phyloP scores from a whole-genome alignment of 2,113 vertebrate genomes.

The Hylia prasina region DNA sequence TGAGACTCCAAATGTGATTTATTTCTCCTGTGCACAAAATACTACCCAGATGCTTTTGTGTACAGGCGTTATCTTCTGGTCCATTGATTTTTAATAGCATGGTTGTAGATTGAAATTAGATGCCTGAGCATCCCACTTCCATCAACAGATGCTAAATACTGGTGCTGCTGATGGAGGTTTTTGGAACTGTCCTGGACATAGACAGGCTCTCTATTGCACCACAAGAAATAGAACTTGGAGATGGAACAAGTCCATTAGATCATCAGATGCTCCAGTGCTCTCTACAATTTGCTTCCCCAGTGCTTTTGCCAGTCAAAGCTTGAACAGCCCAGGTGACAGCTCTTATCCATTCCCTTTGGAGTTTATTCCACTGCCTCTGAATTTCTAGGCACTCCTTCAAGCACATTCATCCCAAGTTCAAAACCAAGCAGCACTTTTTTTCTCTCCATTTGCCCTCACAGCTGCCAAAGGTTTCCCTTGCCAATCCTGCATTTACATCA shows the following conservation, averaged over 20 bases:
- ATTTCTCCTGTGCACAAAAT: not conserved
- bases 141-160: not conserved
- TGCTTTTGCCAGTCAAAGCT: not conserved
- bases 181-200: not conserved
- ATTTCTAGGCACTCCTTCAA: not conserved
- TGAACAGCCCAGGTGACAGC: not conserved
- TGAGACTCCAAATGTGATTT: not conserved
- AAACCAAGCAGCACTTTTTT: not conserved
- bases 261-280: not conserved
- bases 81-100: slow-evolving; percentile 19
- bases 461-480: not conserved
- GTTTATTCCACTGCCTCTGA: not conserved
- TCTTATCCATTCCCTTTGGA: not conserved
- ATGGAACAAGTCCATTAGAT: not conserved
- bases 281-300: not conserved
- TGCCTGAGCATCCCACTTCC: not conserved
- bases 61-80: slow-evolving; percentile 1
- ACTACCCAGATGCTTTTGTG: not conserved
- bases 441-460: not conserved
- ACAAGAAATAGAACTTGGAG: not conserved
- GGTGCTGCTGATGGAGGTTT: not conserved
- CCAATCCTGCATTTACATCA: not conserved
- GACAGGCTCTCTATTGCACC: not conserved
- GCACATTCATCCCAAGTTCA: not conserved
- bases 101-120: not conserved